Conservation (phyloP, 2,888 invertebrate species). For the Nomada goodeniana region DNA sequence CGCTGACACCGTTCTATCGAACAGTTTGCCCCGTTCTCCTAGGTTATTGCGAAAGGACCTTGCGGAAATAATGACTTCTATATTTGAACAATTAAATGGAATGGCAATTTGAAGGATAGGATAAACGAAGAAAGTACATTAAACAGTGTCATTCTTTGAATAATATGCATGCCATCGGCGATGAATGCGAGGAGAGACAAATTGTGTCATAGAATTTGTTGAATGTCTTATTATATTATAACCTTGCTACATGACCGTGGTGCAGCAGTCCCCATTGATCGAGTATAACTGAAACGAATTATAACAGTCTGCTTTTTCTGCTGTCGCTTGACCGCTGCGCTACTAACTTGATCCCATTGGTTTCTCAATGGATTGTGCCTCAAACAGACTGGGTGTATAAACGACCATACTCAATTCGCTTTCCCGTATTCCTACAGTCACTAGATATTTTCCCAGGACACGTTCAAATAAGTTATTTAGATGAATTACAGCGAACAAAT, state of each 20-base stretch:
- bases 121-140: not conserved
- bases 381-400: not conserved
- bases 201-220: not conserved
- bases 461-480: not conserved
- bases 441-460: not conserved
- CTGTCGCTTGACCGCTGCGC: conserved; percentile 13
- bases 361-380: not conserved
- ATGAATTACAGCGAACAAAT: too few species aligned
- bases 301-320: conserved; percentile 28
- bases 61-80: not conserved
- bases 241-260: conserved; percentile 40
- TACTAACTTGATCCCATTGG: conserved; percentile 38
- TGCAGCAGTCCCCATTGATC: conserved; percentile 24
- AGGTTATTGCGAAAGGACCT: not conserved
- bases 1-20: conserved; percentile 3
- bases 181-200: conserved; percentile 4
- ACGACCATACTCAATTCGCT: too few species aligned
- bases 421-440: too few species aligned
- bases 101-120: not conserved
- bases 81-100: conserved; percentile 3
- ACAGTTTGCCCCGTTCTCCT: conserved; percentile 5
- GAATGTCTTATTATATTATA: conserved; percentile 3
- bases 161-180: not conserved
- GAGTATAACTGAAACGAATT: conserved; percentile 45
- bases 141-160: not conserved